phyloP scores from a whole-genome alignment of 2,797 vertebrate genomes.

The Coracias cyanogaster region DNA sequence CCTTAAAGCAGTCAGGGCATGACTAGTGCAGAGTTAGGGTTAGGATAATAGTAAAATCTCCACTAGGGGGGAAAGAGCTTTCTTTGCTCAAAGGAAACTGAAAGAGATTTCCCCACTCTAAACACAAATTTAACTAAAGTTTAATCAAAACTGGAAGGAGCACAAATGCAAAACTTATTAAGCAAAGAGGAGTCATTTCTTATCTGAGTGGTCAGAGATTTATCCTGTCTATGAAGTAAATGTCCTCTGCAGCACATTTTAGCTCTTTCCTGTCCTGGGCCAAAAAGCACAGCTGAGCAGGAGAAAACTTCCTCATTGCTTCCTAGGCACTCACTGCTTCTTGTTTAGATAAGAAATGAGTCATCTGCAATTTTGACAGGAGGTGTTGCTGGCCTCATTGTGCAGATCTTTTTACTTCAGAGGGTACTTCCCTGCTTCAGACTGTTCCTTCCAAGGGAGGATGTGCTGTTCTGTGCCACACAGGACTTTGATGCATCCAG shows the following conservation, averaged over 20 bases:
- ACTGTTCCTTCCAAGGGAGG: background rate
- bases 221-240: background rate
- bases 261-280: background rate
- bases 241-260: background rate
- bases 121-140: background rate
- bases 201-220: background rate
- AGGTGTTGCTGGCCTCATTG: background rate
- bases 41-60: background rate
- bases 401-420: background rate
- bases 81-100: background rate
- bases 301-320: background rate
- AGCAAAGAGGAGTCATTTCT: background rate
- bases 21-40: background rate
- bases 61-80: background rate
- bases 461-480: background rate
- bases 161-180: background rate
- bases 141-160: background rate
- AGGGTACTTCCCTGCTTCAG: background rate
- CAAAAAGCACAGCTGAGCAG: background rate
- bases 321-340: background rate
- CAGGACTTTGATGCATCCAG: background rate
- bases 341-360: slow-evolving; percentile 13
- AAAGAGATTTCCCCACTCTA: background rate
- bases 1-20: background rate
- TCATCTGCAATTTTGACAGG: background rate